Conservation (phyloP, 2,888 invertebrate species). For the Caradrina clavipalpis region DNA sequence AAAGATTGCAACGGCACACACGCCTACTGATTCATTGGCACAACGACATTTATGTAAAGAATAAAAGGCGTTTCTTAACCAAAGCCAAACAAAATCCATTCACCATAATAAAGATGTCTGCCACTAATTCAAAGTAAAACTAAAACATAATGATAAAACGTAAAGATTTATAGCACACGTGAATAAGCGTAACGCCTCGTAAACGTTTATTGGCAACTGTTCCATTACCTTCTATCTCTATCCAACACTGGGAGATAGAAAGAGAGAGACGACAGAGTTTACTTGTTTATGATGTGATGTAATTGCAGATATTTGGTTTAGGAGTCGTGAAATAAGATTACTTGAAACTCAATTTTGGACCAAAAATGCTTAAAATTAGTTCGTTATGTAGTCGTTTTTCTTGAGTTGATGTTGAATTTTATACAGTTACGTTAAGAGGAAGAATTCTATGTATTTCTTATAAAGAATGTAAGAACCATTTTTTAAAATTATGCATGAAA, state of each 20-base stretch:
- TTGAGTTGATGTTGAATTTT: slow-evolving; percentile 9
- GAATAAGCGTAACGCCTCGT: slow-evolving; percentile 57
- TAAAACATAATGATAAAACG: slow-evolving; percentile 55
- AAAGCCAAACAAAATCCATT: slow-evolving; percentile 25
- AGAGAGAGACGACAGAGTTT: slow-evolving; percentile 40
- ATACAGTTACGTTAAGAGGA: not conserved
- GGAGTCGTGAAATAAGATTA: slow-evolving; percentile 55
- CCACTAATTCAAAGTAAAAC: slow-evolving; percentile 52
- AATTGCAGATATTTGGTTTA: slow-evolving; percentile 55
- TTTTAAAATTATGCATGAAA: too few relatives aligned
- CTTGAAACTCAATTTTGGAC: slow-evolving; percentile 46
- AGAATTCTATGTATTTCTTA: too few relatives aligned
- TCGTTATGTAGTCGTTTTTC: not conserved
- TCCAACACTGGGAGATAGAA: slow-evolving; percentile 17
- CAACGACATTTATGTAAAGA: not conserved
- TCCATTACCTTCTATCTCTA: slow-evolving; percentile 15
- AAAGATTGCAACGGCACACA: not conserved
- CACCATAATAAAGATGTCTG: slow-evolving; percentile 27
- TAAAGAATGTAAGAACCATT: too few relatives aligned
- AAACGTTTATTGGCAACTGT: slow-evolving; percentile 59
- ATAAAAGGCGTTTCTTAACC: slow-evolving; percentile 1
- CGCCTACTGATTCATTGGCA: not conserved
- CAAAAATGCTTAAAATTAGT: slow-evolving; percentile 24
- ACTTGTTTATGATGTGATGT: slow-evolving; percentile 56
- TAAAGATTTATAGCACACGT: slow-evolving; percentile 57